These are phyloP conservation scores for Bimastos eiseni DNA, from an alignment of 2,888 invertebrate genomes.

Conservation along the genomic window DNA sequence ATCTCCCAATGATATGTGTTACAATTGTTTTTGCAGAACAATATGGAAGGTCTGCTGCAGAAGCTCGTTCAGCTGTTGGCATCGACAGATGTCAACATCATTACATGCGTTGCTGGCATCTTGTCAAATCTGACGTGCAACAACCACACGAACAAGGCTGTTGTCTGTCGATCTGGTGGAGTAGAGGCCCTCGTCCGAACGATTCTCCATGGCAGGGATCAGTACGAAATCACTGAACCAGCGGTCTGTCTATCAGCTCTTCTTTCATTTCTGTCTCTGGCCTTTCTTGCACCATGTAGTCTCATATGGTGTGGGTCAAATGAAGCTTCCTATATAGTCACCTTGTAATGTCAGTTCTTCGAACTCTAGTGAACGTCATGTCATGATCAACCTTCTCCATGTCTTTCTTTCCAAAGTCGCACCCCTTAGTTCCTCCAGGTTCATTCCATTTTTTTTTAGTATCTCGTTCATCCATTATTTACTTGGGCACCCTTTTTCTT, in stretches of 20 bases:
- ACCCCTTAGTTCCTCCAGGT: too few species aligned
- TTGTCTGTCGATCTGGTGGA: constrained; percentile 85
- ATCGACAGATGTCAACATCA: constrained; percentile 89
- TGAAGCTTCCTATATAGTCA: too few species aligned
- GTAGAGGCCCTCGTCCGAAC: constrained; percentile 94
- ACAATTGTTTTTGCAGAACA: constrained; percentile 71
- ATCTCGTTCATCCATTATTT: too few species aligned
- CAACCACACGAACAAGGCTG: constrained; percentile 95
- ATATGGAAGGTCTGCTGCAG: constrained; percentile 67
- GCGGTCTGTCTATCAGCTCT: constrained; percentile 69
- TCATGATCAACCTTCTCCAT: too few species aligned
- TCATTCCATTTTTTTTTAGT: too few species aligned
- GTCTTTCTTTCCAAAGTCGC: too few species aligned
- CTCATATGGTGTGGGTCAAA: too few species aligned
- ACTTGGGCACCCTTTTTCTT: too few species aligned
- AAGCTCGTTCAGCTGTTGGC: constrained; percentile 88
- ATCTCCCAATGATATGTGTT: not conserved
- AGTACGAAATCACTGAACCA: constrained; percentile 96
- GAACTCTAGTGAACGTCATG: too few species aligned
- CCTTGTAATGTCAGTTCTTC: too few species aligned
- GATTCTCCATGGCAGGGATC: constrained; percentile 73
- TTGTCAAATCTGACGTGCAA: constrained; percentile 98
- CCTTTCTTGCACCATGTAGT: too few species aligned
- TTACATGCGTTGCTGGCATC: constrained; percentile 97
- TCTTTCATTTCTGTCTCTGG: not conserved